Conservation (phyloP, 2,113 vertebrate species). For the Columba janthina region DNA sequence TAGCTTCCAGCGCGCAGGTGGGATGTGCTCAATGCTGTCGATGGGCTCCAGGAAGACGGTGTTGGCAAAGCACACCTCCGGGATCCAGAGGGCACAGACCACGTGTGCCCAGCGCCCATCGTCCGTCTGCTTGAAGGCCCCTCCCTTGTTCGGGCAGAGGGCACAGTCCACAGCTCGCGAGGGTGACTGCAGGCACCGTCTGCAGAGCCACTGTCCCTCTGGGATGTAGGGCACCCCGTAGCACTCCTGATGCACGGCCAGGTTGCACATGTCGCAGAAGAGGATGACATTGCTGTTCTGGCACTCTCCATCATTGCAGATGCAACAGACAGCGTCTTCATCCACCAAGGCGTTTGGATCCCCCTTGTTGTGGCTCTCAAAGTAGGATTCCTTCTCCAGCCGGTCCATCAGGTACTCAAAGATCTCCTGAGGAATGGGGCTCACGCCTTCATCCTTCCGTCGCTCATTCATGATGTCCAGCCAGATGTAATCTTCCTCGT, state of each 20-base stretch:
- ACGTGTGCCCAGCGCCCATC: slow-evolving; percentile 98
- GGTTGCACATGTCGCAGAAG: slow-evolving; percentile 99
- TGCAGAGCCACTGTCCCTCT: slow-evolving; percentile 97
- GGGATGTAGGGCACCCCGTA: slow-evolving; percentile 99
- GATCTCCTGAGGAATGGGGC: slow-evolving; percentile 94
- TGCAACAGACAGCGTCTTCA: slow-evolving; percentile 96
- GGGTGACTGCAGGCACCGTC: slow-evolving; percentile 97
- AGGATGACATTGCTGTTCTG: slow-evolving; percentile 99
- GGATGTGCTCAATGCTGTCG: slow-evolving; percentile 98
- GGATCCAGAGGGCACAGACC: slow-evolving; percentile 98
- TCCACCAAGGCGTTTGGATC: slow-evolving; percentile 95
- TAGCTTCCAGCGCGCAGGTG: slow-evolving; percentile 95
- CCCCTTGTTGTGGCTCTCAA: slow-evolving; percentile 98
- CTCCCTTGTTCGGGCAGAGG: slow-evolving; percentile 97
- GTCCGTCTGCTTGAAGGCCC: slow-evolving; percentile 98
- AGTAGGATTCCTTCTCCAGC: slow-evolving; percentile 98
- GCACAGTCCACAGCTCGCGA: slow-evolving; percentile 97
- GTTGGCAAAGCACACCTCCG: slow-evolving; percentile 98
- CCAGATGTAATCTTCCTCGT: slow-evolving; percentile 99
- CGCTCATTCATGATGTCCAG: slow-evolving; percentile 98
- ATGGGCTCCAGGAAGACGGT: slow-evolving; percentile 98
- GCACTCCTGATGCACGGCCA: slow-evolving; percentile 98
- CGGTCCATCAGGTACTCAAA: slow-evolving; percentile 99
- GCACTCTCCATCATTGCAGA: slow-evolving; percentile 98
- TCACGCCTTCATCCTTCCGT: slow-evolving; percentile 89